A percentile compares a stretch with the other conserved stretches of the same genome.
Evolutionary conservation across 2,113 vertebrate species (phyloP).

Genomic region (Bubo scandiacus): DNA sequence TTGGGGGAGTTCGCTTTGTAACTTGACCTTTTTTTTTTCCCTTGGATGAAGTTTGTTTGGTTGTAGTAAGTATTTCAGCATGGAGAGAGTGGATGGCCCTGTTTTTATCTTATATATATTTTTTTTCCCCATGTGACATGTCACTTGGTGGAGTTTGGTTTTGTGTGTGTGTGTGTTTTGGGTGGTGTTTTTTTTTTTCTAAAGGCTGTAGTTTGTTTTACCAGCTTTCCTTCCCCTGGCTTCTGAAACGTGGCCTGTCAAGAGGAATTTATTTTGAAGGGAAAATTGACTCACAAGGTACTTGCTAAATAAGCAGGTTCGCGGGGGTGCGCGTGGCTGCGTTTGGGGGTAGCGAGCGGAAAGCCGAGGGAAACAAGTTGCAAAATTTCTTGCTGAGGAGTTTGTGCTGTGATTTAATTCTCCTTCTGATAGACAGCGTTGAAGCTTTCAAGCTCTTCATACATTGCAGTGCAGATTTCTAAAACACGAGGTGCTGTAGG

Average conservation of each 20-base stretch:
- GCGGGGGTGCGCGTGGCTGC: rapidly evolving
- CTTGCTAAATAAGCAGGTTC: not conserved
- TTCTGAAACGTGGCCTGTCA: not conserved
- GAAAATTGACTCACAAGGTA: not conserved
- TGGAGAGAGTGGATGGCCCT: not conserved
- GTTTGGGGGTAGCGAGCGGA: not conserved
- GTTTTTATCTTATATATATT: not conserved
- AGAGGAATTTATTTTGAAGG: not conserved
- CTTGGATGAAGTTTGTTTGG: not conserved
- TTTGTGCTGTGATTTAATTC: not conserved
- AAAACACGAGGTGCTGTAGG: not conserved
- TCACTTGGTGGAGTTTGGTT: not conserved
- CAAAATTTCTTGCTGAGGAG: not conserved
- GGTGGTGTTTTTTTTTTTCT: not conserved
- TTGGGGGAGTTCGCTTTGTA: not conserved
- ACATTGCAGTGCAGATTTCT: not conserved
- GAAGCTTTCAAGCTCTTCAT: not conserved
- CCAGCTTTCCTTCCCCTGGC: not conserved
- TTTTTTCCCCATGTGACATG: not conserved
- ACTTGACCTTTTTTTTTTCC: not conserved
- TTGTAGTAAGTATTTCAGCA: not conserved
- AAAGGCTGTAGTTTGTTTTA: not conserved
- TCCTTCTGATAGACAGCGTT: not conserved
- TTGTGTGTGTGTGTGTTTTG: not conserved
- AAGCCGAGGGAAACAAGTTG: not conserved